Conservation (phyloP, 2,888 invertebrate species). For the Petrolisthes cinctipes region DNA sequence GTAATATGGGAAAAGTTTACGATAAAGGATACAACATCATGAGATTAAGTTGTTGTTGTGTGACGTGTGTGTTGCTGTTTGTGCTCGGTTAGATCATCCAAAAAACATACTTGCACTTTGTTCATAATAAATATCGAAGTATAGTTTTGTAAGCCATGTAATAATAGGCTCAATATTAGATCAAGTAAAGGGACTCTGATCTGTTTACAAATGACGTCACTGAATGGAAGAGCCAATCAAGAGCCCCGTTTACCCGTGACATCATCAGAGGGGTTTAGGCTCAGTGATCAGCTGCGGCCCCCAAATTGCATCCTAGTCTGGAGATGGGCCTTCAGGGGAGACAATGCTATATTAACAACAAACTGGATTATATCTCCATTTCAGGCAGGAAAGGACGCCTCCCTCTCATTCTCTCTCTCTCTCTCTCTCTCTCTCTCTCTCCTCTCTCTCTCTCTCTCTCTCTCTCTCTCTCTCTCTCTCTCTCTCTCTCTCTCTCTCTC, state of each 20-base stretch:
- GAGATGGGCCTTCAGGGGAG: not conserved
- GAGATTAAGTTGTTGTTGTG: no score
- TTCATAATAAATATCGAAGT: no score
- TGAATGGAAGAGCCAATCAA: not conserved
- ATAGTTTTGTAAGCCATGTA: no score
- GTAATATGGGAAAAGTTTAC: no score
- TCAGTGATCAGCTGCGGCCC: not conserved
- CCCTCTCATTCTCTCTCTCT: not conserved
- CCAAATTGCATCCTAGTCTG: not conserved
- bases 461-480: slow-evolving; percentile 1
- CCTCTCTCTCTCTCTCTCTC: not conserved
- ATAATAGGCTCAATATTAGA: not conserved
- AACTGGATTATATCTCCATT: not conserved
- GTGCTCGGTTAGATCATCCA: no score
- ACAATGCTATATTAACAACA: not conserved
- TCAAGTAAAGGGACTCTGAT: not conserved
- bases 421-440: not conserved
- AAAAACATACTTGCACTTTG: no score
- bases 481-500: not conserved
- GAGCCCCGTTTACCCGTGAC: slow-evolving; percentile 1
- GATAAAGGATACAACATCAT: no score
- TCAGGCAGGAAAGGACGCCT: not conserved
- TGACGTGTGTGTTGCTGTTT: no score
- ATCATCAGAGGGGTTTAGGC: not conserved
- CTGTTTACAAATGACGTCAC: not conserved